Percentiles rank a stretch among this genome's conserved stretches.
Evolutionary conservation across 2,888 invertebrate genomes (phyloP).

Genomic region (Agapostemon virescens): DNA sequence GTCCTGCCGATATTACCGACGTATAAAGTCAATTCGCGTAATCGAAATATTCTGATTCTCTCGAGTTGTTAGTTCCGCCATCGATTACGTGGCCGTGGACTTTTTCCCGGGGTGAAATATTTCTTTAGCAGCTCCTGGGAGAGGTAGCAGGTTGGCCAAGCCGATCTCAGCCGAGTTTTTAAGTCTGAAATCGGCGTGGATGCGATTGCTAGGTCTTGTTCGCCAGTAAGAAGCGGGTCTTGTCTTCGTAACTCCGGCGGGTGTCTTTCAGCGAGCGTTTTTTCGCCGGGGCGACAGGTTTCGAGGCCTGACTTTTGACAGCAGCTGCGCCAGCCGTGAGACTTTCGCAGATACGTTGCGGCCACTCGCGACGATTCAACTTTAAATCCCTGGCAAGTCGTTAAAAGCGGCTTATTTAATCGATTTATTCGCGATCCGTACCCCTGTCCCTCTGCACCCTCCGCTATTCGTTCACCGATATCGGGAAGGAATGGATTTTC

Average conservation of each 20-base stretch:
- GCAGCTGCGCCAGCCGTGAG: constrained; percentile 53
- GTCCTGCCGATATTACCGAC: too few species aligned
- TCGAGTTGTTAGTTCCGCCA: constrained; percentile 32
- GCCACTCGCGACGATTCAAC: constrained; percentile 49
- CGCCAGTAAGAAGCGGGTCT: constrained; percentile 39
- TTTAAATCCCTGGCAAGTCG: constrained; percentile 58
- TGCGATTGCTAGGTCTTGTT: constrained; percentile 62
- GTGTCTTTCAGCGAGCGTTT: constrained; percentile 29
- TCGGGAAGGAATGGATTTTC: constrained; percentile 23
- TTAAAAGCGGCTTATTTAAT: constrained; percentile 55
- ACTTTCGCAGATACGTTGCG: constrained; percentile 59
- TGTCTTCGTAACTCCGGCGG: constrained; percentile 45
- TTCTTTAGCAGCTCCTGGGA: constrained; percentile 22
- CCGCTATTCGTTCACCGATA: not conserved
- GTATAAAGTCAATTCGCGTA: too few species aligned
- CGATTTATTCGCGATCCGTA: constrained; percentile 43
- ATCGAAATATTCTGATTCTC: not conserved
- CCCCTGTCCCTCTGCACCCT: not conserved
- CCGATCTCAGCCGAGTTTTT: constrained; percentile 49
- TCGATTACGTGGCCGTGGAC: constrained; percentile 30
- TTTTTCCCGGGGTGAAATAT: constrained; percentile 8
- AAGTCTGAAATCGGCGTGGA: constrained; percentile 52
- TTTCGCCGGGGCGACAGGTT: constrained; percentile 19
- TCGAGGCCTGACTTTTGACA: constrained; percentile 45
- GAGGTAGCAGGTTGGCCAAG: constrained; percentile 44